Conservation (phyloP, 2,113 vertebrate genomes). For the Anguilla japonica region DNA sequence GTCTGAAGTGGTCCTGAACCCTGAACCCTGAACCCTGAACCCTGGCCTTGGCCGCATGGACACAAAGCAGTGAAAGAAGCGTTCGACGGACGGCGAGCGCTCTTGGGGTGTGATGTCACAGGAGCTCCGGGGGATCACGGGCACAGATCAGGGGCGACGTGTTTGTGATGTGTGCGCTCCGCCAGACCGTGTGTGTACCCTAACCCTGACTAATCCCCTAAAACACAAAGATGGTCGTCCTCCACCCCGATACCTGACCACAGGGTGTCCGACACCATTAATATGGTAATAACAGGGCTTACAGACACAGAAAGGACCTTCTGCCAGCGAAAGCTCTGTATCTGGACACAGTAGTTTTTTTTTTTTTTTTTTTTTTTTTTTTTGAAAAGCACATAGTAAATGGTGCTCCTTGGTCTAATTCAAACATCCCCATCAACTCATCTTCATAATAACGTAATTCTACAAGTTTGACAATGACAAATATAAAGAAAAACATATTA, state of each 20-base stretch:
- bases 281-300: constrained; percentile 57
- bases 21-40: constrained; percentile 36
- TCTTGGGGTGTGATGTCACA: constrained; percentile 55
- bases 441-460: not conserved
- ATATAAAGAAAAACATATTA: not conserved
- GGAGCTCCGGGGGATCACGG: constrained; percentile 44
- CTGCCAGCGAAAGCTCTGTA: constrained; percentile 33
- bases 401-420: not conserved
- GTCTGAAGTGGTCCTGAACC: constrained; percentile 60
- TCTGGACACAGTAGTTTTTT: constrained; percentile 15
- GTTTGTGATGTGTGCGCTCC: not conserved
- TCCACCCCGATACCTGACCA: constrained; percentile 51
- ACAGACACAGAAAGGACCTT: constrained; percentile 45
- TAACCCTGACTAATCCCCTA: constrained; percentile 49
- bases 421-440: not conserved
- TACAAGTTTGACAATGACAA: not conserved
- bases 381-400: not conserved
- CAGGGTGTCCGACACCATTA: constrained; percentile 53
- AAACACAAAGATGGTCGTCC: constrained; percentile 54
- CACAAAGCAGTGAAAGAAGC: constrained; percentile 64
- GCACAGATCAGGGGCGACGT: constrained; percentile 49
- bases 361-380: not conserved
- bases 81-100: constrained; percentile 58
- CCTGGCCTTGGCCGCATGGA: constrained; percentile 51
- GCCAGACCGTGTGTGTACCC: constrained; percentile 17